phyloP scores from a whole-genome alignment of 2,797 vertebrate species.

The Glyptemys insculpta region DNA sequence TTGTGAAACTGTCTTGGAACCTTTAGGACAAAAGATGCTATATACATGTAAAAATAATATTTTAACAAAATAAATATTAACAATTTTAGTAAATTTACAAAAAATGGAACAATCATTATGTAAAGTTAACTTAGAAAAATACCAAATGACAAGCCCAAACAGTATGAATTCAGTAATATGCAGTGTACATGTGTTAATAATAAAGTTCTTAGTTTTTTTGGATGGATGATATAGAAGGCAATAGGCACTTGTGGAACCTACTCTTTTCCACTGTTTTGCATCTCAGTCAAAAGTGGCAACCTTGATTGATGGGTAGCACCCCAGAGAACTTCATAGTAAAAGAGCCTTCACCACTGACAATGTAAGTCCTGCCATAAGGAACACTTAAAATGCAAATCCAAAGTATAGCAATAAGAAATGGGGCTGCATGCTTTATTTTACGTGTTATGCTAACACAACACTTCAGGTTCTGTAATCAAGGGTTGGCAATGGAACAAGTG shows the following conservation, averaged over 20 bases:
- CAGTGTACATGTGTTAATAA: neutral
- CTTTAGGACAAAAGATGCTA: neutral
- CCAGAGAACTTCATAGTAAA: neutral
- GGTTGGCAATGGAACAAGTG: neutral
- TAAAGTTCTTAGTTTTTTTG: neutral
- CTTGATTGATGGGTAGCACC: neutral
- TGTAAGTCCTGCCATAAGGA: neutral
- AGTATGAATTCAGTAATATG: neutral
- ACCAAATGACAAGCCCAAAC: neutral
- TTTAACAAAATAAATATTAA: neutral
- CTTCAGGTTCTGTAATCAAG: neutral
- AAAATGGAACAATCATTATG: rapidly evolving
- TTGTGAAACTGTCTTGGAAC: neutral
- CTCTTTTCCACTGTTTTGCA: neutral
- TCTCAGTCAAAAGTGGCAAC: neutral
- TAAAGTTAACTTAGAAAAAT: neutral
- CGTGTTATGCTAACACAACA: neutral
- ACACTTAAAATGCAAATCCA: neutral
- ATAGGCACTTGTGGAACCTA: neutral
- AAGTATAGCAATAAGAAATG: too few species aligned
- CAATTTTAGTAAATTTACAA: neutral
- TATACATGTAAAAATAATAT: neutral
- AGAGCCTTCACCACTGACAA: neutral
- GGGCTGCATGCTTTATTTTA: too few species aligned
- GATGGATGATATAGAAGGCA: neutral